Conservation (phyloP, 2,888 invertebrate species). For the Drepana falcataria region DNA sequence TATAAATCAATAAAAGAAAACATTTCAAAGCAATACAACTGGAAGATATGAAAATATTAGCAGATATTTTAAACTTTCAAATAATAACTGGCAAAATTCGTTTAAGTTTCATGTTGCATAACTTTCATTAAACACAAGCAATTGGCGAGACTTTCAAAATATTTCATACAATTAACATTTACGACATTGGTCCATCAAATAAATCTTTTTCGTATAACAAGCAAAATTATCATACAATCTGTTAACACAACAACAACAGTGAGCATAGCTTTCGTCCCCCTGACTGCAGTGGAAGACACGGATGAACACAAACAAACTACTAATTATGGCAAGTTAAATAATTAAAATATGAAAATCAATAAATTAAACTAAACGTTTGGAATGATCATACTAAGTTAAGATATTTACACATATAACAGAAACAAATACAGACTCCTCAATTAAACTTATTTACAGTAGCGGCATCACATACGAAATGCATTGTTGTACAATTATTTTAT, state of each 20-base stretch:
- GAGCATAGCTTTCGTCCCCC: conserved; percentile 50
- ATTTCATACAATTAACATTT: conserved; percentile 22
- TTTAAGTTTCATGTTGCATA: not conserved
- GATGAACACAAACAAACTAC: conserved; percentile 59
- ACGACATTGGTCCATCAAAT: conserved; percentile 32
- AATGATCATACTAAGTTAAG: conserved; percentile 60
- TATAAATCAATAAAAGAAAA: not conserved
- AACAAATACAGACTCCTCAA: conserved; percentile 41
- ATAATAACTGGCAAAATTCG: not conserved
- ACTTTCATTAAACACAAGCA: not conserved
- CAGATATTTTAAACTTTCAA: not conserved
- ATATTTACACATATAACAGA: conserved; percentile 73
- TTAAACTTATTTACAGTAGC: conserved; percentile 17
- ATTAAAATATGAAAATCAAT: conserved; percentile 67
- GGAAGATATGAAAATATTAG: not conserved
- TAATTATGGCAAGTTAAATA: conserved; percentile 71
- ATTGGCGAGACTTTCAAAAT: not conserved
- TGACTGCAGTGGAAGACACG: conserved; percentile 65
- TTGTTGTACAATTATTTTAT: conserved; percentile 23
- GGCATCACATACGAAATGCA: conserved; percentile 29
- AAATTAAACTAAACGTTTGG: conserved; percentile 72
- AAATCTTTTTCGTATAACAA: conserved; percentile 52
- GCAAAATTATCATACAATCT: conserved; percentile 56
- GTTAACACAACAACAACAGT: conserved; percentile 70
- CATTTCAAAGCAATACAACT: not conserved